Conservation (phyloP, 1,140 invertebrate species). For the Triops cancriformis region DNA sequence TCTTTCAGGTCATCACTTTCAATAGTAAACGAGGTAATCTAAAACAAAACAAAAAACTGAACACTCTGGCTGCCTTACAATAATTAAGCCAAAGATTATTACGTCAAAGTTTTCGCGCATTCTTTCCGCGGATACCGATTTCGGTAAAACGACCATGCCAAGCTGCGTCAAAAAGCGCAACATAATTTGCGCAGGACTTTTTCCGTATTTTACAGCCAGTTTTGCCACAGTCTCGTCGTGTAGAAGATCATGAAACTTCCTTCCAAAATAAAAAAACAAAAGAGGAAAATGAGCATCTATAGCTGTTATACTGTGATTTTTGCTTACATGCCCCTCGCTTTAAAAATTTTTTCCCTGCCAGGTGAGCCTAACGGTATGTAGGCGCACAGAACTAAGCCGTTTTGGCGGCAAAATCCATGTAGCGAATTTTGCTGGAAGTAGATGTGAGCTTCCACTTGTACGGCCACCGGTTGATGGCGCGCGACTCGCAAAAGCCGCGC, state of each 20-base stretch:
- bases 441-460: conserved; percentile 71
- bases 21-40: conserved; percentile 53
- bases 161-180: conserved; percentile 63
- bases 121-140: conserved; percentile 62
- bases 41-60: conserved; percentile 23
- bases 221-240: conserved; percentile 47
- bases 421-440: conserved; percentile 71
- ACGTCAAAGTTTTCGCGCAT: conserved; percentile 52
- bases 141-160: conserved; percentile 69
- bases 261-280: too few relatives aligned
- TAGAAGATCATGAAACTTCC: conserved; percentile 33
- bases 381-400: conserved; percentile 65
- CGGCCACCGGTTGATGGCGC: conserved; percentile 43
- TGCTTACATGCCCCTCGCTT: conserved; percentile 15
- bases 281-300: neutral
- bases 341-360: conserved; percentile 38
- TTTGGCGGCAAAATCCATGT: conserved; percentile 58
- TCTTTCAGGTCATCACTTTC: conserved; percentile 43
- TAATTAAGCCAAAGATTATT: neutral
- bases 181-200: conserved; percentile 67
- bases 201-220: conserved; percentile 58
- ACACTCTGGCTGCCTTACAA: neutral
- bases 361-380: conserved; percentile 74
- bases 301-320: neutral
- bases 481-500: conserved; percentile 40